Conservation (phyloP, 2,797 vertebrate species). For the Poecilia velifera region DNA sequence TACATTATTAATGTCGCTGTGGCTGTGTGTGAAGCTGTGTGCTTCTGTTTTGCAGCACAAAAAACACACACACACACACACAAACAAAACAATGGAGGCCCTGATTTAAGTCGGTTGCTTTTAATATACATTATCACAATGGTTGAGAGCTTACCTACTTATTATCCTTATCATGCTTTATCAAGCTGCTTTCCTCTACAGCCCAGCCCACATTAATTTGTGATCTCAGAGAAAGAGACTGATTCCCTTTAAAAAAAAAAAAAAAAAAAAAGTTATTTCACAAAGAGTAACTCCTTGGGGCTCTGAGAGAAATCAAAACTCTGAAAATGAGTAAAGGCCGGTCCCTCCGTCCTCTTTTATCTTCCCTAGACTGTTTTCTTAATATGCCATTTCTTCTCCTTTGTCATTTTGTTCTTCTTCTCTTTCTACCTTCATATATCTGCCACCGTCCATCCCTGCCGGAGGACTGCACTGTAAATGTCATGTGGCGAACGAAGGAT, state of each 20-base stretch:
- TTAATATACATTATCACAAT: conserved; percentile 58
- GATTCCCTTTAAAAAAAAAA: conserved; percentile 60
- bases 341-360: conserved; percentile 57
- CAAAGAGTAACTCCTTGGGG: conserved; percentile 59
- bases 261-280: conserved; percentile 57
- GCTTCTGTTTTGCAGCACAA: conserved; percentile 20
- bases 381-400: conserved; percentile 39
- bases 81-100: not conserved
- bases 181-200: conserved; percentile 34
- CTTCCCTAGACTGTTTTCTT: conserved; percentile 47
- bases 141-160: conserved; percentile 47
- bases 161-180: conserved; percentile 42
- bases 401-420: conserved; percentile 6
- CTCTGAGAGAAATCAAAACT: conserved; percentile 60
- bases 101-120: conserved; percentile 36
- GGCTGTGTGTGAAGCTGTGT: conserved; percentile 10
- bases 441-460: conserved; percentile 38
- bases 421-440: conserved; percentile 45
- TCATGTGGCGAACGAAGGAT: conserved; percentile 46
- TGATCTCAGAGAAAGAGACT: conserved; percentile 47
- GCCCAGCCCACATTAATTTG: conserved; percentile 53
- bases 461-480: conserved; percentile 61
- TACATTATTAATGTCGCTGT: conserved; percentile 64
- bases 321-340: conserved; percentile 56
- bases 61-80: not conserved